Percentiles rank a stretch among this genome's conserved stretches.
Conservation (phyloP, 2,113 vertebrate genomes). For the Calidris pugnax region DNA sequence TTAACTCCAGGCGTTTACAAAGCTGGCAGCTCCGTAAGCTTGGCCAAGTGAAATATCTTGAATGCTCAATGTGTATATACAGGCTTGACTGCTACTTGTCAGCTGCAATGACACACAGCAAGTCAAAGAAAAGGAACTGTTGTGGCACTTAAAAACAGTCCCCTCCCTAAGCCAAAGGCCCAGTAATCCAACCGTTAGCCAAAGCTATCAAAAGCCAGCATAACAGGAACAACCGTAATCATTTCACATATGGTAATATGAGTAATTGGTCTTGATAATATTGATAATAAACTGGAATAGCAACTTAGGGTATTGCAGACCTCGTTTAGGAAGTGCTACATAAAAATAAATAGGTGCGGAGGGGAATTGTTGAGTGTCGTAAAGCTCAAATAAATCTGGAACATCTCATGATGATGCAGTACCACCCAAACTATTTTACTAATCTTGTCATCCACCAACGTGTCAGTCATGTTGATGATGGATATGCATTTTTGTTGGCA, state of each 20-base stretch:
- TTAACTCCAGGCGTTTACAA: neutral
- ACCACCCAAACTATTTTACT: neutral
- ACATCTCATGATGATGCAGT: neutral
- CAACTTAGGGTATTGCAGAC: neutral
- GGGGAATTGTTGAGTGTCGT: neutral
- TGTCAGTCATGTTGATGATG: neutral
- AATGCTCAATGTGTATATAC: neutral
- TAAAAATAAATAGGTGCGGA: neutral
- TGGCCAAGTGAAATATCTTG: neutral
- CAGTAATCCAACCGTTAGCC: accelerated
- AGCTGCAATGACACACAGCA: neutral
- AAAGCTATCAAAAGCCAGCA: neutral
- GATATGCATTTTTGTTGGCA: neutral
- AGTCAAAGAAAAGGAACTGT: neutral
- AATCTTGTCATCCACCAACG: neutral
- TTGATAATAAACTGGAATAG: neutral
- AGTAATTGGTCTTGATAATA: neutral
- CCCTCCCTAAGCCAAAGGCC: neutral
- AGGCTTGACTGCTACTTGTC: neutral
- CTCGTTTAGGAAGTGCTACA: neutral
- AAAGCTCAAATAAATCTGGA: neutral
- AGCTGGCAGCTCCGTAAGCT: neutral
- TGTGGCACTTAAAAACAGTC: neutral
- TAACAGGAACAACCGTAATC: neutral
- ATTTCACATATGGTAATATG: neutral